Evolutionary conservation across 2,888 invertebrate genomes (phyloP).

Genomic region (Cryptus armator): DNA sequence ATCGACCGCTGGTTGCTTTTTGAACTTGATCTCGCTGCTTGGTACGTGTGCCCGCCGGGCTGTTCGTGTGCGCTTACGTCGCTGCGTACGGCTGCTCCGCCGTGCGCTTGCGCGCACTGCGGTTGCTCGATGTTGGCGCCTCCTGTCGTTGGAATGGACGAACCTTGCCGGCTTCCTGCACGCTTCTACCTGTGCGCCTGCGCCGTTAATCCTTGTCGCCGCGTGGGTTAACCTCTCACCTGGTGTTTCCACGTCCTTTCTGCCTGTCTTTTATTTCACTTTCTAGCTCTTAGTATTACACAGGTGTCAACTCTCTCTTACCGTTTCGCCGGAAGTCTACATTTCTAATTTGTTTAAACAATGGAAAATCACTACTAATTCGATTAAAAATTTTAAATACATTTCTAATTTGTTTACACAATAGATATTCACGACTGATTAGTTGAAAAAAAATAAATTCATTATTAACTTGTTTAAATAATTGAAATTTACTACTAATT

Average conservation of each 20-base stretch:
- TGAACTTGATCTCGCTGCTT: neutral
- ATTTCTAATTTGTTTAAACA: no score
- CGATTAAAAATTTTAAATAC: no score
- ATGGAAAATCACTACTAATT: no score
- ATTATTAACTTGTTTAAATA: no score
- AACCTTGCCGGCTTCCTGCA: neutral
- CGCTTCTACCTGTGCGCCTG: neutral
- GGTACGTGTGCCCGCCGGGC: neutral
- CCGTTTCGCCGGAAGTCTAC: no score
- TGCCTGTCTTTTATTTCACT: no score
- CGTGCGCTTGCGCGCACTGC: neutral
- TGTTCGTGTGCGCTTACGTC: neutral
- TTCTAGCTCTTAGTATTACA: no score
- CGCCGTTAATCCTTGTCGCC: neutral
- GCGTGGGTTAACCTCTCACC: neutral
- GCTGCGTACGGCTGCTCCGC: neutral
- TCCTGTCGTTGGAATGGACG: neutral
- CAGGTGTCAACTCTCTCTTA: no score
- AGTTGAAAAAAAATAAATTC: no score
- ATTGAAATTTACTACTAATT: no score
- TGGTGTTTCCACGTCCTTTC: neutral
- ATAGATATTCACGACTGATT: no score
- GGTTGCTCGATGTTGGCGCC: neutral
- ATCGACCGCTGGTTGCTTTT: neutral
- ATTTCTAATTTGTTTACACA: no score